A percentile compares a stretch with the other conserved stretches of the same genome.
Conservation (phyloP, 2,888 invertebrate genomes). For the Gortyna flavago region DNA sequence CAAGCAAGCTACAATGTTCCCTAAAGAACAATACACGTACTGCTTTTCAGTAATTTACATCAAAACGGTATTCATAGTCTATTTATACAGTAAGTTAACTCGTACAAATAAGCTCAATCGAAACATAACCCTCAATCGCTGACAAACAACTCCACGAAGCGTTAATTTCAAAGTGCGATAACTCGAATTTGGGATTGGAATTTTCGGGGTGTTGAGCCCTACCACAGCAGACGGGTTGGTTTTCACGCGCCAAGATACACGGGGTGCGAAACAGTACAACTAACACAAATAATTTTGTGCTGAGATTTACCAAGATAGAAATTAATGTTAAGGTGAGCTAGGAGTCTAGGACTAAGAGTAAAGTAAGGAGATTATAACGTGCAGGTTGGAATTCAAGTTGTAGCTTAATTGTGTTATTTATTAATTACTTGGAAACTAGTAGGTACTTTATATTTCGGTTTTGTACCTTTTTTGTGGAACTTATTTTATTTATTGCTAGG, state of each 20-base stretch:
- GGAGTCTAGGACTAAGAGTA: constrained; percentile 19
- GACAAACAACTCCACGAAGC: constrained; percentile 56
- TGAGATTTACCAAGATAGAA: constrained; percentile 45
- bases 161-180: constrained; percentile 69
- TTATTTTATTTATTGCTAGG: too few species aligned
- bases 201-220: constrained; percentile 65
- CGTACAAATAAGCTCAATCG: constrained; percentile 36
- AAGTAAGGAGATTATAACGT: constrained; percentile 10
- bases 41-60: background rate
- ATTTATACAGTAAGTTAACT: constrained; percentile 11
- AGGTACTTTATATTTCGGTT: background rate
- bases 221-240: constrained; percentile 60
- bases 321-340: constrained; percentile 37
- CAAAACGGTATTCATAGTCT: background rate
- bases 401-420: background rate
- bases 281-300: constrained; percentile 53
- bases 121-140: constrained; percentile 50
- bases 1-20: too few species aligned
- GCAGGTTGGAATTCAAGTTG: background rate
- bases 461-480: background rate
- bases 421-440: background rate
- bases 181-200: constrained; percentile 69
- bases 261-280: constrained; percentile 57
- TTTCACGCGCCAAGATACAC: constrained; percentile 66
- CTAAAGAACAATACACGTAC: background rate